Evolutionary conservation across 2,797 vertebrate genomes (phyloP).

Genomic region (Picus viridis): DNA sequence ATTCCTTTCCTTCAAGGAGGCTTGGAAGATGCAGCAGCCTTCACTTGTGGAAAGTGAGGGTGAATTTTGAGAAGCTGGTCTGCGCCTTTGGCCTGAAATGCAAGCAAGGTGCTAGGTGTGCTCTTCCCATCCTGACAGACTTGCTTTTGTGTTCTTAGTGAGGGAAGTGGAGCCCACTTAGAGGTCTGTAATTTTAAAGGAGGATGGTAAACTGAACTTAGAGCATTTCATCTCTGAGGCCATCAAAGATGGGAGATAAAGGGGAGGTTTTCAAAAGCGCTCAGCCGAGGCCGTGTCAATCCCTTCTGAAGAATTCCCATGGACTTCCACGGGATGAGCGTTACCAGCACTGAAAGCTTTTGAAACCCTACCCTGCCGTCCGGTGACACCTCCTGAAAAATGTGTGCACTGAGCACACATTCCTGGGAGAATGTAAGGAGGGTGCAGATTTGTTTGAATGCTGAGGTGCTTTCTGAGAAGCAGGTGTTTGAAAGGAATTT

Average conservation of each 20-base stretch:
- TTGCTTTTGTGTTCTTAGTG: background rate
- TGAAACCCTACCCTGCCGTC: conserved; percentile 52
- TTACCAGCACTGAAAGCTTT: conserved; percentile 35
- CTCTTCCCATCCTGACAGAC: background rate
- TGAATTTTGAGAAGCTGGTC: background rate
- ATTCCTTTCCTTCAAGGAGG: background rate
- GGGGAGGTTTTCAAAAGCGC: conserved; percentile 43
- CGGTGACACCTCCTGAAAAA: conserved; percentile 53
- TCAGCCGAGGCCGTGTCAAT: conserved; percentile 23
- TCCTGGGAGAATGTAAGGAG: conserved; percentile 28
- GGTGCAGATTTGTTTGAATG: conserved; percentile 12
- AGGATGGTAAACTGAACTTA: conserved; percentile 16
- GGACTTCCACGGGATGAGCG: conserved; percentile 22
- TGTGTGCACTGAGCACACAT: conserved; percentile 36
- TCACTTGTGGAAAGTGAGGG: background rate
- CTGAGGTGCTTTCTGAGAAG: conserved; percentile 18
- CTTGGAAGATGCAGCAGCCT: background rate
- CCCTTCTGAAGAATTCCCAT: conserved; percentile 28
- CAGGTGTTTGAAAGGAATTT: conserved; percentile 31
- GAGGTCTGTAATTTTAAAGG: conserved; percentile 1
- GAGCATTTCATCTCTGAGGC: conserved; percentile 21
- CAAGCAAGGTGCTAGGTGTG: background rate
- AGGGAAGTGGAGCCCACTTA: background rate
- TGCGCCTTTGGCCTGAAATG: background rate
- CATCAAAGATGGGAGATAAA: conserved; percentile 17